These are phyloP conservation scores for Pharmacophagus antenor DNA, from an alignment of 2,888 invertebrate species.

Conservation along the genomic window DNA sequence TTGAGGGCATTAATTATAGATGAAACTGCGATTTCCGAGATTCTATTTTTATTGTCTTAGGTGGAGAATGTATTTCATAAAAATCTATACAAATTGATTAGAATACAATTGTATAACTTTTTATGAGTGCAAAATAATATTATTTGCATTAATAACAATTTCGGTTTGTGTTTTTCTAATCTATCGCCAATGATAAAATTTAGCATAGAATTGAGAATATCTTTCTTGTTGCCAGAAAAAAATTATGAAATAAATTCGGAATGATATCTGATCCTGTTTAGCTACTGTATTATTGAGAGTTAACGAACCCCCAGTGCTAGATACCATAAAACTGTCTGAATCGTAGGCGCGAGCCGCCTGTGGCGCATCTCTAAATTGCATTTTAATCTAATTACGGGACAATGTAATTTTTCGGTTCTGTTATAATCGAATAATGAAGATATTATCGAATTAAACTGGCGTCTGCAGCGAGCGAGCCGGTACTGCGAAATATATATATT, in stretches of 20 bases:
- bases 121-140: too few relatives aligned
- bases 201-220: too few relatives aligned
- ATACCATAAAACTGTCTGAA: conserved; percentile 44
- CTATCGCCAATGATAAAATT: too few relatives aligned
- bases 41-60: too few relatives aligned
- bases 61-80: too few relatives aligned
- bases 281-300: conserved; percentile 14
- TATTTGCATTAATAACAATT: too few relatives aligned
- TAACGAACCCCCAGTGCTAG: conserved; percentile 29
- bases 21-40: too few relatives aligned
- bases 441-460: conserved; percentile 73
- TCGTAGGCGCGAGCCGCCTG: conserved; percentile 62
- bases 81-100: too few relatives aligned
- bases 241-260: too few relatives aligned
- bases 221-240: neutral
- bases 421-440: conserved; percentile 73
- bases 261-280: conserved; percentile 10
- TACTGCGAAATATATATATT: conserved; percentile 19
- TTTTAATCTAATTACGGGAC: conserved; percentile 78
- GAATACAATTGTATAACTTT: too few relatives aligned
- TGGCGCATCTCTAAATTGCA: conserved; percentile 77
- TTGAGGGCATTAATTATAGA: too few relatives aligned
- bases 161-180: too few relatives aligned
- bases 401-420: conserved; percentile 79
- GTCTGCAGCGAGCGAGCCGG: conserved; percentile 60